Evolutionary conservation across 2,797 vertebrate genomes (phyloP).

Genomic region (Amniataba percoides): DNA sequence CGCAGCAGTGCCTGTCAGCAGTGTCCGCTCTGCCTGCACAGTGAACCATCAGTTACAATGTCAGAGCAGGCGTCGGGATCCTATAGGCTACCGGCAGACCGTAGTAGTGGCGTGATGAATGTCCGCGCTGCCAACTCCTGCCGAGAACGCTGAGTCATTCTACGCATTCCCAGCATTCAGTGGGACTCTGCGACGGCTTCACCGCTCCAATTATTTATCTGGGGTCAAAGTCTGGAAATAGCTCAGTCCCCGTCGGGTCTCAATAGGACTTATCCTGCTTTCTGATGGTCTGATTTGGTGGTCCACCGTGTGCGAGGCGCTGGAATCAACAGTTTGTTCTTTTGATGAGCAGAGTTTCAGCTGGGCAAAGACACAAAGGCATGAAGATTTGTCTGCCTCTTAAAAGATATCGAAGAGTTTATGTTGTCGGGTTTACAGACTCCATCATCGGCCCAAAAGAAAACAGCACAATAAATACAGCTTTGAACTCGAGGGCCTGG

Average conservation of each 20-base stretch:
- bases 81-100: conserved; percentile 40
- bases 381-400: conserved; percentile 8
- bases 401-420: conserved; percentile 14
- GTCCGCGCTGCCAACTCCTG: conserved; percentile 59
- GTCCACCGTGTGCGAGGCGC: conserved; percentile 6
- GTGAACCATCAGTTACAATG: conserved; percentile 38
- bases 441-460: conserved; percentile 46
- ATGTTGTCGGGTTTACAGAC: conserved; percentile 44
- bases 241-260: conserved; percentile 11
- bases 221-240: conserved; percentile 61
- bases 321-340: conserved; percentile 16
- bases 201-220: conserved; percentile 57
- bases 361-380: conserved; percentile 8
- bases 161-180: conserved; percentile 69
- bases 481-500: conserved; percentile 69
- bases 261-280: conserved; percentile 17
- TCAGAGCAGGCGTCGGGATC: conserved; percentile 63
- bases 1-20: conserved; percentile 51
- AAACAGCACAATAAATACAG: conserved; percentile 66
- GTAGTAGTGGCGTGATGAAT: conserved; percentile 64
- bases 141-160: conserved; percentile 78
- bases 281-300: conserved; percentile 20
- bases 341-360: conserved; percentile 1
- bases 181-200: conserved; percentile 47
- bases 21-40: conserved; percentile 29